A percentile compares a stretch with the other conserved stretches of the same genome.
These are phyloP conservation scores for Excalfactoria chinensis DNA, from an alignment of 2,113 vertebrate genomes.

Conservation along the genomic window DNA sequence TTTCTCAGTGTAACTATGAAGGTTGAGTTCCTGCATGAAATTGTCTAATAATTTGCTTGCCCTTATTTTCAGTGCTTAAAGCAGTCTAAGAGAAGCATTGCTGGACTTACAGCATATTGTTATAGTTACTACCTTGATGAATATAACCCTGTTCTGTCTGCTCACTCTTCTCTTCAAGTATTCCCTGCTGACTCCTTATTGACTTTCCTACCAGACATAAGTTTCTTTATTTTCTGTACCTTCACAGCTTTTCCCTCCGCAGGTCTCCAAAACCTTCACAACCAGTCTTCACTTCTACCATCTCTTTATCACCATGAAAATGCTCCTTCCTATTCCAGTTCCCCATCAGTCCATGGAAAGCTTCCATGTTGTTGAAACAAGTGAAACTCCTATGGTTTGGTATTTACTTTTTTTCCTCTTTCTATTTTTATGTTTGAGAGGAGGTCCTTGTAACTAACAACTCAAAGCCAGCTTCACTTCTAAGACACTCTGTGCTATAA, in stretches of 20 bases:
- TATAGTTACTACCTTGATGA: conserved; percentile 55
- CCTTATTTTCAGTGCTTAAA: conserved; percentile 8
- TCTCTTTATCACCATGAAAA: not conserved
- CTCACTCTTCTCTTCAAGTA: not conserved
- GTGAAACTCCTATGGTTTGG: not conserved
- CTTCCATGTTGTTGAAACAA: not conserved
- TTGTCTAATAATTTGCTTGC: conserved; percentile 28
- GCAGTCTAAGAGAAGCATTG: not conserved
- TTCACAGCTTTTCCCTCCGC: not conserved
- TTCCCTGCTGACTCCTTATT: not conserved
- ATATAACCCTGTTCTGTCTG: conserved; percentile 39
- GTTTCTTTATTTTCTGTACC: conserved; percentile 7
- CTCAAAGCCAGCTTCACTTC: not conserved
- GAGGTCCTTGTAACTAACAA: not conserved
- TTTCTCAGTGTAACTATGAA: not conserved
- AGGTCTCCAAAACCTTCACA: not conserved
- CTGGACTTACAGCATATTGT: conserved; percentile 42
- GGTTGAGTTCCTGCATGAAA: conserved; percentile 21
- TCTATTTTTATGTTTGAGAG: not conserved
- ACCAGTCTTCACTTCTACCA: not conserved
- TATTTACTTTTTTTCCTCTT: not conserved
- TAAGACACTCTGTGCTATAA: not conserved
- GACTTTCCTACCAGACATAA: not conserved
- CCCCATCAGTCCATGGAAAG: not conserved
- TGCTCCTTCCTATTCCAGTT: not conserved